These are phyloP conservation scores for Enteromius argenteus DNA, from an alignment of 2,797 vertebrate genomes.

Conservation along the genomic window DNA sequence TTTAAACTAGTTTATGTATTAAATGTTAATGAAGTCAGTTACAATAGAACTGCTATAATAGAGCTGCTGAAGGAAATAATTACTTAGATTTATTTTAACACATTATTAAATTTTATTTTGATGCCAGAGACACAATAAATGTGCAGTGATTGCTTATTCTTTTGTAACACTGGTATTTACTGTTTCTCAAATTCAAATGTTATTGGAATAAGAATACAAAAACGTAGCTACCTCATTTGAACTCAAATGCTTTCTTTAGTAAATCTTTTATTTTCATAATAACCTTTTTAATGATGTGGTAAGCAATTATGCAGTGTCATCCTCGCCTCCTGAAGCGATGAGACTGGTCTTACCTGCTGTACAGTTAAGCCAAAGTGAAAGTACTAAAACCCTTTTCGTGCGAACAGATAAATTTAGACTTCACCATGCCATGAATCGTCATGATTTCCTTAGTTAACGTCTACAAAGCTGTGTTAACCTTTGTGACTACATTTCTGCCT, in stretches of 20 bases:
- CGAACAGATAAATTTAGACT: not conserved
- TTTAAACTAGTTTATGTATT: not conserved
- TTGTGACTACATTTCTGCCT: not conserved
- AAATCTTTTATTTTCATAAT: not conserved
- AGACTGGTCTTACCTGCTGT: constrained; percentile 15
- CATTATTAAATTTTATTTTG: not conserved
- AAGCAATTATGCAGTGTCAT: not conserved
- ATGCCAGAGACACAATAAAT: not conserved
- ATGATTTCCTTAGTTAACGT: not conserved
- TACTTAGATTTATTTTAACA: not conserved
- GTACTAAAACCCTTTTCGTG: not conserved
- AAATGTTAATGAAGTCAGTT: not conserved
- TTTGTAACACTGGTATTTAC: not conserved
- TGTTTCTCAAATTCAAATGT: not conserved
- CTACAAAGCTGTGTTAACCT: not conserved
- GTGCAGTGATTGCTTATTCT: not conserved
- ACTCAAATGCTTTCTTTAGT: not conserved
- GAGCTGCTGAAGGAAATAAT: not conserved
- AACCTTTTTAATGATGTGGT: not conserved
- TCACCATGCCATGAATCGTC: not conserved
- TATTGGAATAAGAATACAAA: not conserved
- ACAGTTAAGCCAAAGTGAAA: constrained; percentile 8
- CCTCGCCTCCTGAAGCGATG: not conserved
- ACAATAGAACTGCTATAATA: not conserved
- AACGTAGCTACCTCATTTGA: not conserved